Conservation (phyloP, 2,888 invertebrate species). For the Coremacera marginata region DNA sequence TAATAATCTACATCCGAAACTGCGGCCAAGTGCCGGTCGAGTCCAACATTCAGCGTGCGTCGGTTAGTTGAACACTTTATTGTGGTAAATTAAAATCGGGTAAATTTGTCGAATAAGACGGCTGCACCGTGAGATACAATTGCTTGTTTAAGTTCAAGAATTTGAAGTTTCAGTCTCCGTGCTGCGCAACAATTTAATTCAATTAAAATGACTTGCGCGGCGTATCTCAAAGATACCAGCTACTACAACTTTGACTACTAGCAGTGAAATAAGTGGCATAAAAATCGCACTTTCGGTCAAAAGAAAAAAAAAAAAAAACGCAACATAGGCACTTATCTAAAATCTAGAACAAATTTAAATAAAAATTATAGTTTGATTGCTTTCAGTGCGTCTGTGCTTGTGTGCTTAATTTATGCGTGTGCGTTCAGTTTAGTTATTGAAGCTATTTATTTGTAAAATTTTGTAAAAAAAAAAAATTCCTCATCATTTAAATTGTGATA, state of each 20-base stretch:
- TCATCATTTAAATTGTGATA: not conserved
- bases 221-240: slow-evolving; percentile 25
- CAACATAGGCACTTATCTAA: not conserved
- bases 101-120: no score
- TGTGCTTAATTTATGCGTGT: not conserved
- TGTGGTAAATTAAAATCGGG: not conserved
- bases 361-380: not conserved
- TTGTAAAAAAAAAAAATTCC: no score
- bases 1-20: slow-evolving; percentile 7
- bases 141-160: not conserved
- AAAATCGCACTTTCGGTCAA: no score
- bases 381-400: not conserved
- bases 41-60: no score
- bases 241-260: not conserved
- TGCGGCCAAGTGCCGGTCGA: no score
- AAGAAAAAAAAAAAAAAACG: no score
- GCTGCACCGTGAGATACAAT: not conserved
- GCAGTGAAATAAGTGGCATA: no score
- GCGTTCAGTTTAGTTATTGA: not conserved
- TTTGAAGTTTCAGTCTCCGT: not conserved
- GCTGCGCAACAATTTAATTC: slow-evolving; percentile 22
- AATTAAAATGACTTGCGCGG: slow-evolving; percentile 29
- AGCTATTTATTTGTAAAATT: not conserved
- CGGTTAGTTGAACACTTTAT: slow-evolving; percentile 14
- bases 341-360: not conserved